phyloP scores from a whole-genome alignment of 2,888 invertebrate genomes.

The Orchesella flavescens region DNA sequence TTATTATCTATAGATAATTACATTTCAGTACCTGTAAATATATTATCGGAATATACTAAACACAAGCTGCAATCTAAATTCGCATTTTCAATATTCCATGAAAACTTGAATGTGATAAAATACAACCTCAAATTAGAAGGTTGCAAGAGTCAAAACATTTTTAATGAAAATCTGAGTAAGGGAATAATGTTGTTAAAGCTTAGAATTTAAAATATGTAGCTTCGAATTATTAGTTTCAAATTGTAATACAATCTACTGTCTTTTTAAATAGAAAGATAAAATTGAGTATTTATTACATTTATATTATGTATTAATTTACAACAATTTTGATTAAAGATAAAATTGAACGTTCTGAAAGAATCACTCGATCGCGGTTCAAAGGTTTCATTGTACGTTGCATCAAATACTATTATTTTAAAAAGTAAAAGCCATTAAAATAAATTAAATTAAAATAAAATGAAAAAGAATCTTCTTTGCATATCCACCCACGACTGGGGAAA shows the following conservation, averaged over 20 bases:
- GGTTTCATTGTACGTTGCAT: constrained; percentile 34
- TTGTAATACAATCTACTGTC: constrained; percentile 54
- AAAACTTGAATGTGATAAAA: constrained; percentile 20
- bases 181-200: constrained; percentile 9
- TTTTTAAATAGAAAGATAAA: constrained; percentile 62
- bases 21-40: too few relatives aligned
- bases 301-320: constrained; percentile 19
- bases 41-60: too few relatives aligned
- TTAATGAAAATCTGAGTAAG: constrained; percentile 28
- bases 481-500: too few relatives aligned
- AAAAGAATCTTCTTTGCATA: too few relatives aligned
- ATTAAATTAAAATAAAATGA: too few relatives aligned
- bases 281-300: constrained; percentile 56
- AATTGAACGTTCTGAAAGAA: constrained; percentile 38
- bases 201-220: constrained; percentile 3
- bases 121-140: constrained; percentile 22
- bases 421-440: too few relatives aligned
- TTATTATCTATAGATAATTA: too few relatives aligned
- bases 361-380: constrained; percentile 4
- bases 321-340: constrained; percentile 23
- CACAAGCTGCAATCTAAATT: too few relatives aligned
- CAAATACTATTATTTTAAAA: neutral
- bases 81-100: too few relatives aligned
- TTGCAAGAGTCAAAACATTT: constrained; percentile 12
- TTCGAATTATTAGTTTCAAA: constrained; percentile 5